Evolutionary conservation across 2,888 invertebrate species (phyloP), one percentile per base, ranked within the genome.

Genomic region (Eupithecia exiguata): DNA sequence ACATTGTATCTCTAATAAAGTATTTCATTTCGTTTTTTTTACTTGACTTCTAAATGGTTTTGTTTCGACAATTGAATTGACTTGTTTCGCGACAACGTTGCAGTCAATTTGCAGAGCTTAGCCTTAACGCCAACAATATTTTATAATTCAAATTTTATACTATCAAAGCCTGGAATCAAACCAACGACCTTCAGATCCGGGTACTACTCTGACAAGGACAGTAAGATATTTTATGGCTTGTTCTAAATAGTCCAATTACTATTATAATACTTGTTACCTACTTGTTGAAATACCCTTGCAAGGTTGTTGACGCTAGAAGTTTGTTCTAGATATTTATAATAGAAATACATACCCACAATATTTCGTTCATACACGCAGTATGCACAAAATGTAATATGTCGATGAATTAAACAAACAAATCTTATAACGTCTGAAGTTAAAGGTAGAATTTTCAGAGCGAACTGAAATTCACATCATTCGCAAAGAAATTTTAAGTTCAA

Each of bases 231-330:
- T 38, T 74, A 46, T 77, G 72, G 62, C 68, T 43, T 66, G 77
- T 71, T 78, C 80, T 69, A 72, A 77, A 78, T 79, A 61, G 62
- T 69, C 36, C 65, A 73, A 74, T 69, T 53, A 74, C 72, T 43
- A 67, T 71, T 62, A 73, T 65, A 36, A 46, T 2, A 46, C 46
- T 72, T 69, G 71, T 76, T 58, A 74, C 25, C 65, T 72, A n/a
- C 40, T 49, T 43, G 0, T 10, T 35, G n/a, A n/a, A n/a, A 71
- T 40, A 77, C 78, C 82, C 84, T 84, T 81, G 69, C 75, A 81
- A 80, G 79, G 79, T 71, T 74, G 72, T 78, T 80, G 78, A 76
- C 79, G 79, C 46, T 70, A 75, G 12, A 69, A 43, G n/a, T 61
- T 72, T n/a, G 5, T 1, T 58, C 43, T 38, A 69, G 65, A 73